Evolutionary conservation across 2,113 vertebrate genomes (phyloP), one percentile per base, ranked within the genome.

Genomic region (Cnemophilus loriae): DNA sequence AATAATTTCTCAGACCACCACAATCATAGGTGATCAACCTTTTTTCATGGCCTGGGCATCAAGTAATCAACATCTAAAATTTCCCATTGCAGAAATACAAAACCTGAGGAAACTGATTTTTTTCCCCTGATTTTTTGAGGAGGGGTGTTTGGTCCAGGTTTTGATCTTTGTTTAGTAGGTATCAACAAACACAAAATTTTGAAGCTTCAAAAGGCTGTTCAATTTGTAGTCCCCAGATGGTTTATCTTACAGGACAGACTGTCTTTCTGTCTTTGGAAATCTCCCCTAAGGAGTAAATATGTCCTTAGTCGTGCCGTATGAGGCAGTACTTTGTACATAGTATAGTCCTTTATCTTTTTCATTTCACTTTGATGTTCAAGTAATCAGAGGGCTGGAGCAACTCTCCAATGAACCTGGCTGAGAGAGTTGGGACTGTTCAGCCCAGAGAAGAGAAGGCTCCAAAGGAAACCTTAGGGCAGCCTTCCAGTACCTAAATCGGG

Each of bases 111-210:
- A 85, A 70, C 0, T 1, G 4, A 27, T 3, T 52, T 57, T 50
- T 87, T 81, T 8, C 4, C 10, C 4, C 19, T 28, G 14, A 9
- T 13, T 87, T 60, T 81, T 78, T 81, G 24, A 39, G 15, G 35
- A 33, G 6, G 0, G 7, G 2, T 0, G 6, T 10, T 67, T 52
- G 4, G 4, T 41, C 60, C 1, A 0, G 15, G 3, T 30, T 89
- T 84, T 70, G 30, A 65, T 61, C 35, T 59, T 84, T 63, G 18
- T 46, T 53, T 46, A 44, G 18, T 35, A 61, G 53, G 23, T 84
- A 70, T 46, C 23, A 69, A 55, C 22, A 77, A 80, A 64, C 20
- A 59, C 27, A 57, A 49, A 56, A 78, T 39, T 88, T 50, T 65
- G 42, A 83, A 79, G 37, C 6, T 21, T n/a, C 37, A 86, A 57